These are phyloP conservation scores for Axis porcinus DNA, from an alignment of 2,113 vertebrate species.

Conservation along the genomic window DNA sequence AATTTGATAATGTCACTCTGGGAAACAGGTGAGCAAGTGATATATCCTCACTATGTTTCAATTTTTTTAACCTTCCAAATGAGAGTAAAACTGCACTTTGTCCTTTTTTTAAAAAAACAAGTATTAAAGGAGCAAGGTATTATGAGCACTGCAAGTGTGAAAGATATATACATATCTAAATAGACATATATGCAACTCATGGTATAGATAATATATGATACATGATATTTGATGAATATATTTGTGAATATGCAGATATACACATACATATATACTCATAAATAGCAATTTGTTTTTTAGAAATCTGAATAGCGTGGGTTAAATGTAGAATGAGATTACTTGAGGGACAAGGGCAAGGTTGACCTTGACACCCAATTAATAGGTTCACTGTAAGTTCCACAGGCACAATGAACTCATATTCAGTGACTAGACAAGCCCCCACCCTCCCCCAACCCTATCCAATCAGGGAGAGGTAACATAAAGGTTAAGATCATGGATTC, in stretches of 20 bases:
- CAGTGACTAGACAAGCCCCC: not conserved
- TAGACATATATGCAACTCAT: not conserved
- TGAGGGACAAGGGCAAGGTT: conserved; percentile 2
- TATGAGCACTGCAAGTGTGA: not conserved
- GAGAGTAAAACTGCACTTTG: not conserved
- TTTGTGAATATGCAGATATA: not conserved
- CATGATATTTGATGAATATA: not conserved
- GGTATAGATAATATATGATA: not conserved
- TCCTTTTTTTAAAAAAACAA: not conserved
- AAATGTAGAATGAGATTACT: not conserved
- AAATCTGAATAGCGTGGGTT: conserved; percentile 39
- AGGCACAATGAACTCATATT: not conserved
- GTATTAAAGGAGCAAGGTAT: not conserved
- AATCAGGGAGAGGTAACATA: not conserved
- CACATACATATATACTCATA: not conserved
- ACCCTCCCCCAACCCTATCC: not conserved
- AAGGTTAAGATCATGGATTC: not conserved
- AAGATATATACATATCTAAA: not conserved
- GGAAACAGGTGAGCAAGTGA: not conserved
- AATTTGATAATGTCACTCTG: conserved; percentile 12
- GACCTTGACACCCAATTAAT: not conserved
- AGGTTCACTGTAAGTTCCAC: not conserved
- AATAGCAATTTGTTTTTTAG: not conserved
- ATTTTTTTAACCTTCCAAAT: not conserved
- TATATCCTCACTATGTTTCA: not conserved